Conservation (phyloP, 2,888 invertebrate genomes). For the Unio pictorum region DNA sequence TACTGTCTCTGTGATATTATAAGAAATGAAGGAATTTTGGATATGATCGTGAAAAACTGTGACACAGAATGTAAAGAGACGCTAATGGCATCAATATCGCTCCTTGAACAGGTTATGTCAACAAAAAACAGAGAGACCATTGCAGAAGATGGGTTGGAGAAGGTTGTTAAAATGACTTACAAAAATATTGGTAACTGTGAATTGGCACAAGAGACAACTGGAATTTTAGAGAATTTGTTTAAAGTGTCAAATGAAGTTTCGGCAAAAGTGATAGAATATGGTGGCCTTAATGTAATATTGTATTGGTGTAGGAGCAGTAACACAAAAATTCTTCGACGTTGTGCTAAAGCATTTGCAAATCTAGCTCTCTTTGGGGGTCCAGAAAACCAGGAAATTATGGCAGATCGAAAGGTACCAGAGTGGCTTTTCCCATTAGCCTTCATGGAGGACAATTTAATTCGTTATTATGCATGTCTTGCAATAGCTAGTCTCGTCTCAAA, state of each 20-base stretch:
- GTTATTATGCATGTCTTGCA: slow-evolving; percentile 96
- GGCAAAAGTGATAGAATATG: slow-evolving; percentile 90
- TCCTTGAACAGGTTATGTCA: slow-evolving; percentile 94
- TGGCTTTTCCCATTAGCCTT: slow-evolving; percentile 99
- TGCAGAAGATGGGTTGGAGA: slow-evolving; percentile 91
- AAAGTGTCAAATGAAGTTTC: slow-evolving; percentile 97
- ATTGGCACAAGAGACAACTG: slow-evolving; percentile 61
- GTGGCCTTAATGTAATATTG: slow-evolving; percentile 92
- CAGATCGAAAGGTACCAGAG: slow-evolving; percentile 81
- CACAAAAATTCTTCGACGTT: slow-evolving; percentile 90
- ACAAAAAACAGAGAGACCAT: slow-evolving; percentile 94
- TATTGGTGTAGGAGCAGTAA: slow-evolving; percentile 95
- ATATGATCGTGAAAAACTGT: slow-evolving; percentile 81
- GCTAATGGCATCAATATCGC: slow-evolving; percentile 89
- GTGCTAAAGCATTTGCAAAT: slow-evolving; percentile 96
- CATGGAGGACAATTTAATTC: slow-evolving; percentile 87
- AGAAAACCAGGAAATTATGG: slow-evolving; percentile 98
- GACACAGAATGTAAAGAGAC: slow-evolving; percentile 82
- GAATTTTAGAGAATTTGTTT: slow-evolving; percentile 78
- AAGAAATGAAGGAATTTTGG: slow-evolving; percentile 88
- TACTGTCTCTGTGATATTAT: slow-evolving; percentile 93
- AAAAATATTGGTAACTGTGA: slow-evolving; percentile 86
- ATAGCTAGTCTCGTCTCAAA: slow-evolving; percentile 97
- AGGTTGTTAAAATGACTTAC: slow-evolving; percentile 91
- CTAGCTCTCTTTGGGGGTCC: slow-evolving; percentile 96